Evolutionary conservation across 2,113 vertebrate species (phyloP).

Genomic region (Nicator chloris): DNA sequence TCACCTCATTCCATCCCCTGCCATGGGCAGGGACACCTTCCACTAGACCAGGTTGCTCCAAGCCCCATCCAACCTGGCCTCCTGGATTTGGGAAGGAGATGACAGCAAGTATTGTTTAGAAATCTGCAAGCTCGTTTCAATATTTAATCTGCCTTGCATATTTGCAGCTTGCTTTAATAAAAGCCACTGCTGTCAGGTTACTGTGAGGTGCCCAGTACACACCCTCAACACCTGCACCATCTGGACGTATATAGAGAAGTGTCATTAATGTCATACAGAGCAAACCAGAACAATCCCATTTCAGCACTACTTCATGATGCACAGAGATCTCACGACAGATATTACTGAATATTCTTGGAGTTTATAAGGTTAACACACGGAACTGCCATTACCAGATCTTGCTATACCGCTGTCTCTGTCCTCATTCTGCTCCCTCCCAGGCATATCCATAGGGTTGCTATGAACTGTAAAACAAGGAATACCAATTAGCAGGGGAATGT

Average conservation of each 20-base stretch:
- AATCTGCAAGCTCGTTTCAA: not conserved
- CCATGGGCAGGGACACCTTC: not conserved
- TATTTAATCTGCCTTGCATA: not conserved
- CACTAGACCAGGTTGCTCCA: not conserved
- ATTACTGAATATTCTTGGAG: not conserved
- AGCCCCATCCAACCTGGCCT: no score
- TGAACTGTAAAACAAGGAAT: conserved; percentile 82
- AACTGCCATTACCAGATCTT: conserved; percentile 85
- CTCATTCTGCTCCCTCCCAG: conserved; percentile 86
- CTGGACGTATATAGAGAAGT: accelerated
- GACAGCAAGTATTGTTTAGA: not conserved
- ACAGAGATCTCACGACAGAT: not conserved
- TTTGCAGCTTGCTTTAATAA: not conserved
- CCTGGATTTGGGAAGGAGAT: not conserved
- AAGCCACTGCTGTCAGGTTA: not conserved
- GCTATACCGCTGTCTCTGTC: conserved; percentile 98
- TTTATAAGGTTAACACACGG: not conserved
- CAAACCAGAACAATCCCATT: not conserved
- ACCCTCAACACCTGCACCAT: not conserved
- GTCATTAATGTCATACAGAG: not conserved
- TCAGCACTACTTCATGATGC: not conserved
- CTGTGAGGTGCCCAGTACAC: not conserved
- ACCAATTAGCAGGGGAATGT: conserved; percentile 58
- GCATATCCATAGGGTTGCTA: conserved; percentile 99
- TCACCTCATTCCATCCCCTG: not conserved